These are phyloP conservation scores for Andricus curvator DNA, from an alignment of 2,888 invertebrate species.

Conservation along the genomic window DNA sequence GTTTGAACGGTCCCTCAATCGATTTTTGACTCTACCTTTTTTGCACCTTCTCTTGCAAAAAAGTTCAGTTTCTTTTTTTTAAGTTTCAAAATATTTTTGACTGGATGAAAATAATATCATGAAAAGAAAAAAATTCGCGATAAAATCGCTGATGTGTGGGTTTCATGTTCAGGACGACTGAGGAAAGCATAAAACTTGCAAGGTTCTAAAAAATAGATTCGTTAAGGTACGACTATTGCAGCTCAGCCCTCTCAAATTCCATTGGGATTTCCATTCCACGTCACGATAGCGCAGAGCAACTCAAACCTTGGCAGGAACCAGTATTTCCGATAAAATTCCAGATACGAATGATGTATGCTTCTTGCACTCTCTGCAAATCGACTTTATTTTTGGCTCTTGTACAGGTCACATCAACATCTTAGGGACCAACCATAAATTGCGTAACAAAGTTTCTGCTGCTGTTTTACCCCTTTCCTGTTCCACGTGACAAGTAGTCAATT, in stretches of 20 bases:
- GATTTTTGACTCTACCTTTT: too few species aligned
- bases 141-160: not conserved
- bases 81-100: not conserved
- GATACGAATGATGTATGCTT: conserved; percentile 23
- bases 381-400: conserved; percentile 35
- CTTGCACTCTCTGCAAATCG: conserved; percentile 30
- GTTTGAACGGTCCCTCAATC: too few species aligned
- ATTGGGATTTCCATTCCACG: conserved; percentile 32
- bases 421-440: not conserved
- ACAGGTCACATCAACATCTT: conserved; percentile 30
- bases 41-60: too few species aligned
- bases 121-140: not conserved
- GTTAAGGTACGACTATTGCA: conserved; percentile 33
- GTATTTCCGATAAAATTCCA: conserved; percentile 23
- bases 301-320: conserved; percentile 30
- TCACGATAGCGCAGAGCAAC: conserved; percentile 27
- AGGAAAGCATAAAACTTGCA: conserved; percentile 7
- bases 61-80: not conserved
- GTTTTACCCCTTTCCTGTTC: too few species aligned
- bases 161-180: not conserved
- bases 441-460: too few species aligned
- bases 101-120: not conserved
- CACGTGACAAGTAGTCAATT: too few species aligned
- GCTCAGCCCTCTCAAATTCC: conserved; percentile 11
- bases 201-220: conserved; percentile 28